Evolutionary conservation across 2,113 vertebrate species (phyloP).

Genomic region (Paralichthys olivaceus): DNA sequence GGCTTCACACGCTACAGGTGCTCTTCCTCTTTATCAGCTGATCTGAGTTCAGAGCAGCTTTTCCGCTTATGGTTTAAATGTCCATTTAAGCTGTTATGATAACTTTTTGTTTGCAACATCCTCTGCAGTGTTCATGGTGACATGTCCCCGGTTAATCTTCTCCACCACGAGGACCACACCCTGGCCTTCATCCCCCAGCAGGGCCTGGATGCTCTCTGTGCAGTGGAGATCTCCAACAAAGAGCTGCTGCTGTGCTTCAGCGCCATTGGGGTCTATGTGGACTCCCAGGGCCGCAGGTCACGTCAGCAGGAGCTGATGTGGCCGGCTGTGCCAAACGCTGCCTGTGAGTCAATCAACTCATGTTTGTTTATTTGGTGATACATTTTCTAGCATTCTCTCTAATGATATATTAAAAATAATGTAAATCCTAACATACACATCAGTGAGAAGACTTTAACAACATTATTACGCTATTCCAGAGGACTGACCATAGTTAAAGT

Average conservation of each 20-base stretch:
- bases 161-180: constrained; percentile 94
- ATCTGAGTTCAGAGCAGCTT: neutral
- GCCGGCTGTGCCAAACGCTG: constrained; percentile 90
- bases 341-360: constrained; percentile 86
- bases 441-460: neutral
- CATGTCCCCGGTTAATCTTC: constrained; percentile 85
- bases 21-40: neutral
- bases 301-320: constrained; percentile 98
- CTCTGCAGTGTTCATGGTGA: constrained; percentile 86
- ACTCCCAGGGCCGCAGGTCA: constrained; percentile 95
- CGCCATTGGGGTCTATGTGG: constrained; percentile 94
- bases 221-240: constrained; percentile 96
- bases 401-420: neutral
- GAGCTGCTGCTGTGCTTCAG: constrained; percentile 98
- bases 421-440: neutral
- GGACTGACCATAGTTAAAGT: neutral
- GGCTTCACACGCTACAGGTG: constrained; percentile 91
- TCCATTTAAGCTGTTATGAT: neutral
- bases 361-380: fast-evolving
- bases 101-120: neutral
- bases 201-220: constrained; percentile 91
- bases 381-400: neutral
- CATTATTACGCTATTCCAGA: neutral
- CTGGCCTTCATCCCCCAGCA: constrained; percentile 94
- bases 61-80: fast-evolving